Evolutionary conservation across 2,797 vertebrate genomes (phyloP).

Genomic region (Galaxias olidus): DNA sequence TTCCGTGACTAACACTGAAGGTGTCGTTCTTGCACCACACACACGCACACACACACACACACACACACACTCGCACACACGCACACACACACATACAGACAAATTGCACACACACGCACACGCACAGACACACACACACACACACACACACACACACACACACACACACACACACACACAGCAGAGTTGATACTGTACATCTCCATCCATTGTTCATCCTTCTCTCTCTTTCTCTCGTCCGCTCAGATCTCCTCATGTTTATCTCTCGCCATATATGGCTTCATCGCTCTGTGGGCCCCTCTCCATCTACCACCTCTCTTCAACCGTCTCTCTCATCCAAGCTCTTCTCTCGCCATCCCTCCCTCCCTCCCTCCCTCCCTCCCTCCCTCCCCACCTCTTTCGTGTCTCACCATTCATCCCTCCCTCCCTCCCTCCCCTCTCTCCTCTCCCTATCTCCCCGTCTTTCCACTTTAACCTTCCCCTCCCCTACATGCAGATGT

Average conservation of each 20-base stretch:
- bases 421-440: conserved; percentile 26
- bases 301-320: conserved; percentile 35
- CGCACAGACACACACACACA: neutral
- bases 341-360: neutral
- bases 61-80: neutral
- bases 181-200: conserved; percentile 55
- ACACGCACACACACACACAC: conserved; percentile 17
- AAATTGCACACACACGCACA: neutral
- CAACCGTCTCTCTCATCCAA: conserved; percentile 14
- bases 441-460: conserved; percentile 8
- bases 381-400: conserved; percentile 10
- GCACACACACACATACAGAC: conserved; percentile 3
- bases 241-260: conserved; percentile 54
- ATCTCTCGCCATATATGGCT: conserved; percentile 66
- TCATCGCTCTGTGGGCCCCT: conserved; percentile 50
- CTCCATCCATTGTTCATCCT: conserved; percentile 58
- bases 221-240: conserved; percentile 50
- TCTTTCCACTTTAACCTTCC: too few relatives aligned
- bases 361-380: conserved; percentile 32
- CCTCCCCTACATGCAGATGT: too few relatives aligned
- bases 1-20: too few relatives aligned
- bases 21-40: conserved; percentile 16
- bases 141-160: neutral
- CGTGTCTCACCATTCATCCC: conserved; percentile 32
- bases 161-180: conserved; percentile 21